Evolutionary conservation across 2,888 invertebrate genomes (phyloP).

Genomic region (Sphaerolaimus hirsutus): DNA sequence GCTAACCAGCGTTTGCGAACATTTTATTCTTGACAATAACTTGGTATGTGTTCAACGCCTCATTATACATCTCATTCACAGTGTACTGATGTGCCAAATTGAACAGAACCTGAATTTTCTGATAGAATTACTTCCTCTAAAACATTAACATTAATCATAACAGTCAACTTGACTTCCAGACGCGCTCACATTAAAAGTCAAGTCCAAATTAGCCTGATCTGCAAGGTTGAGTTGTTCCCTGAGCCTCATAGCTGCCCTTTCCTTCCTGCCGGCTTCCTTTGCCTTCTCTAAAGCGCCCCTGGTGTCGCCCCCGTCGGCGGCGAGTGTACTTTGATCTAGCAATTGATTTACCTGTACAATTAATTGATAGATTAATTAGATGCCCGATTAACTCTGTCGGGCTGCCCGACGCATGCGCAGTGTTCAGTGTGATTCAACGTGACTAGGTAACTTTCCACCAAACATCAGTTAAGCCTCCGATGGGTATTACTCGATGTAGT

Average conservation of each 20-base stretch:
- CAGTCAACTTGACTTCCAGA: no score
- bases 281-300: slow-evolving; percentile 57
- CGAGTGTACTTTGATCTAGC: no score
- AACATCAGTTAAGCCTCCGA: no score
- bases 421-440: no score
- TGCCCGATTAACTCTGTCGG: no score
- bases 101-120: slow-evolving; percentile 49
- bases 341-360: no score
- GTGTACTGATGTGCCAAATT: slow-evolving; percentile 85
- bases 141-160: not conserved
- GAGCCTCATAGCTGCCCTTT: slow-evolving; percentile 60
- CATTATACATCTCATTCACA: slow-evolving; percentile 73
- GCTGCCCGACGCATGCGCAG: no score
- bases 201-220: slow-evolving; percentile 72
- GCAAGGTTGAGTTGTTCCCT: slow-evolving; percentile 64
- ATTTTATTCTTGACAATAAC: slow-evolving; percentile 66
- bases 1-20: slow-evolving; percentile 55
- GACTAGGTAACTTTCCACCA: no score
- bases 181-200: slow-evolving; percentile 59
- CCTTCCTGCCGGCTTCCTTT: slow-evolving; percentile 80
- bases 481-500: no score
- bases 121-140: not conserved
- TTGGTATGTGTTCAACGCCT: slow-evolving; percentile 82
- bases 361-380: no score
- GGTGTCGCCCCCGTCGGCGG: not conserved